A percentile compares a stretch with the other conserved stretches of the same genome.
Conservation (phyloP, 2,797 vertebrate species). For the Todus mexicanus region DNA sequence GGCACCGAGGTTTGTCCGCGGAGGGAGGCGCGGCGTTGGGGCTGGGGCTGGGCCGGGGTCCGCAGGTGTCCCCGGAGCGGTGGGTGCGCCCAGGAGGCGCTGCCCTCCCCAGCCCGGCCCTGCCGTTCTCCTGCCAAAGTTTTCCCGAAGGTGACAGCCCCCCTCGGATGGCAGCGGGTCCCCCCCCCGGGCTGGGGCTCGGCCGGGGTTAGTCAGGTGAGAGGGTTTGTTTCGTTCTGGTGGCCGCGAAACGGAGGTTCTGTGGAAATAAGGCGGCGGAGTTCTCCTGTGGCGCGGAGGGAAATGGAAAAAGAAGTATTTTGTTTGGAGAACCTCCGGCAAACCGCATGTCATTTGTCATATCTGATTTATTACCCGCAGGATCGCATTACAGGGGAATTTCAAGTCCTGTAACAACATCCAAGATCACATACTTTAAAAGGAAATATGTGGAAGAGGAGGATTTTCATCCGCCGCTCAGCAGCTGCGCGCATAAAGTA, state of each 20-base stretch:
- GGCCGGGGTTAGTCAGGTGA: background rate
- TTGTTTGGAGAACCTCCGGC: slow-evolving; percentile 75
- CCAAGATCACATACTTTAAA: slow-evolving; percentile 94
- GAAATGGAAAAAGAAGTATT: slow-evolving; percentile 68
- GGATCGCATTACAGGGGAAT: slow-evolving; percentile 84
- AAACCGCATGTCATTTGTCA: slow-evolving; percentile 74
- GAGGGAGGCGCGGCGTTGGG: too few species aligned
- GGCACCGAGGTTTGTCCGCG: too few species aligned
- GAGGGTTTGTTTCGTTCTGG: background rate
- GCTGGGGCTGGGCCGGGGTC: too few species aligned
- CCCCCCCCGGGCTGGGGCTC: background rate
- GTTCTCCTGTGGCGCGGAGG: slow-evolving; percentile 45
- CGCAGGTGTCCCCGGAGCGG: background rate
- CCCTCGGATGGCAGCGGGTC: background rate
- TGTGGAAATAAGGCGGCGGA: slow-evolving; percentile 18
- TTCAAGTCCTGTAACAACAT: slow-evolving; percentile 87
- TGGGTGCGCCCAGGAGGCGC: background rate
- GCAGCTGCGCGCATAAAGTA: slow-evolving; percentile 90
- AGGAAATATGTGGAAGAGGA: slow-evolving; percentile 95
- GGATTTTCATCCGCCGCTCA: slow-evolving; percentile 85
- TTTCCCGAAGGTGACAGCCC: background rate
- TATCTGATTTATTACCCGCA: slow-evolving; percentile 79
- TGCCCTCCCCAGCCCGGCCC: background rate
- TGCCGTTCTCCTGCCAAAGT: background rate
- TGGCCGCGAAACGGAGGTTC: background rate